phyloP scores from a whole-genome alignment of 2,888 invertebrate species.

The Drosophila imparisetae region DNA sequence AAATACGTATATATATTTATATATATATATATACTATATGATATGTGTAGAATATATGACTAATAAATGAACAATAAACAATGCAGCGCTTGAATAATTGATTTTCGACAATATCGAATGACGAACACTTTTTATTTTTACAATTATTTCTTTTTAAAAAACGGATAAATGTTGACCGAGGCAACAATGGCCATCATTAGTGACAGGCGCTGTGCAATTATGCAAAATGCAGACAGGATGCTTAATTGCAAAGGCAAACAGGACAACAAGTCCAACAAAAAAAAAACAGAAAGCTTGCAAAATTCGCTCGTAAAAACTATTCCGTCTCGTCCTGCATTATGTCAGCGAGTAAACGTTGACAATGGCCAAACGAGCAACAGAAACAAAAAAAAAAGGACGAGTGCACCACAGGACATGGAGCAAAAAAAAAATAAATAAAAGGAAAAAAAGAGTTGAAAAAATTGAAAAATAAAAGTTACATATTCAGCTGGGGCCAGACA shows the following conservation, averaged over 20 bases:
- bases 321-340: slow-evolving; percentile 32
- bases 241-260: slow-evolving; percentile 44
- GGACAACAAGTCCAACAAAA: slow-evolving; percentile 2
- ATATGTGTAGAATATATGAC: slow-evolving; percentile 32
- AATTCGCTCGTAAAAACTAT: slow-evolving; percentile 23
- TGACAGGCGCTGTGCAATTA: slow-evolving; percentile 33
- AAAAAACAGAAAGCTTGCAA: slow-evolving; percentile 1
- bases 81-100: slow-evolving; percentile 40
- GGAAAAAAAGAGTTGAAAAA: slow-evolving; percentile 56
- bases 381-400: slow-evolving; percentile 29
- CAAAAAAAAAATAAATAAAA: not conserved
- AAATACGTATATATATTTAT: not conserved
- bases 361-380: slow-evolving; percentile 47
- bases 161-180: slow-evolving; percentile 3
- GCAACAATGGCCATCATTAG: slow-evolving; percentile 17
- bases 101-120: slow-evolving; percentile 31
- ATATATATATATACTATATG: slow-evolving; percentile 9
- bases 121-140: slow-evolving; percentile 21
- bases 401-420: slow-evolving; percentile 14
- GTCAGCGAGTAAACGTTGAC: slow-evolving; percentile 41
- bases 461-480: slow-evolving; percentile 82
- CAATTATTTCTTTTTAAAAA: not conserved
- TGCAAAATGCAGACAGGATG: slow-evolving; percentile 38
- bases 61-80: slow-evolving; percentile 41
- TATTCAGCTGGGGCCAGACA: slow-evolving; percentile 26